These are phyloP conservation scores for Drosophila incognita DNA, from an alignment of 2,888 invertebrate species.

Conservation along the genomic window DNA sequence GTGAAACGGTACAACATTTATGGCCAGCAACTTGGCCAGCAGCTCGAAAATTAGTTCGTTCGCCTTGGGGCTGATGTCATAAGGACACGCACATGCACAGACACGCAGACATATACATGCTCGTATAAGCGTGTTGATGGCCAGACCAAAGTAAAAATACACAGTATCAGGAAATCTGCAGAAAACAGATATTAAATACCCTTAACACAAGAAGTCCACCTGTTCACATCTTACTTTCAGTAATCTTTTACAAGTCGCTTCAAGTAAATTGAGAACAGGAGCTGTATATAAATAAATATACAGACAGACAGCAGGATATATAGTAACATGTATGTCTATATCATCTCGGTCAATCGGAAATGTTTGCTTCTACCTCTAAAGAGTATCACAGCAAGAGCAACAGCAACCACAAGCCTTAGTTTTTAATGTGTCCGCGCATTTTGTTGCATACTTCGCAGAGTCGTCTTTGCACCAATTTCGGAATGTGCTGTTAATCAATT, in stretches of 20 bases:
- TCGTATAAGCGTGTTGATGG: conserved; percentile 37
- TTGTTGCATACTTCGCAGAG: conserved; percentile 36
- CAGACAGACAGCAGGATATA: conserved; percentile 6
- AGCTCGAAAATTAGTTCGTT: conserved; percentile 18
- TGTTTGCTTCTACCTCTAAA: background rate
- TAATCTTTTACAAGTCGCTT: background rate
- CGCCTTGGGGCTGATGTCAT: conserved; percentile 5
- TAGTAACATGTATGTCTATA: background rate
- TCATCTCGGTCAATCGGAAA: background rate
- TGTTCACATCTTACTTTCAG: background rate
- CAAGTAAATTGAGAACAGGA: background rate
- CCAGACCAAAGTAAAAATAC: conserved; percentile 31
- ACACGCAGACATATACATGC: conserved; percentile 4
- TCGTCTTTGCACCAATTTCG: conserved; percentile 18
- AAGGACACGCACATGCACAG: conserved; percentile 5
- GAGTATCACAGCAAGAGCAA: conserved; percentile 6
- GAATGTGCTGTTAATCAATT: conserved; percentile 50
- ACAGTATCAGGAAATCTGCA: background rate
- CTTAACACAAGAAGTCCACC: background rate
- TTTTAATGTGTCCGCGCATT: conserved; percentile 40
- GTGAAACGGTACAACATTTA: conserved; percentile 9
- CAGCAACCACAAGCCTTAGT: conserved; percentile 1
- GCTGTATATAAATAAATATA: background rate
- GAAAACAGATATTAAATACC: background rate
- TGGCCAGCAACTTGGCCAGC: background rate